A percentile compares a stretch with the other conserved stretches of the same genome.
phyloP scores from a whole-genome alignment of 2,113 vertebrate species.

The Polypterus bichir region DNA sequence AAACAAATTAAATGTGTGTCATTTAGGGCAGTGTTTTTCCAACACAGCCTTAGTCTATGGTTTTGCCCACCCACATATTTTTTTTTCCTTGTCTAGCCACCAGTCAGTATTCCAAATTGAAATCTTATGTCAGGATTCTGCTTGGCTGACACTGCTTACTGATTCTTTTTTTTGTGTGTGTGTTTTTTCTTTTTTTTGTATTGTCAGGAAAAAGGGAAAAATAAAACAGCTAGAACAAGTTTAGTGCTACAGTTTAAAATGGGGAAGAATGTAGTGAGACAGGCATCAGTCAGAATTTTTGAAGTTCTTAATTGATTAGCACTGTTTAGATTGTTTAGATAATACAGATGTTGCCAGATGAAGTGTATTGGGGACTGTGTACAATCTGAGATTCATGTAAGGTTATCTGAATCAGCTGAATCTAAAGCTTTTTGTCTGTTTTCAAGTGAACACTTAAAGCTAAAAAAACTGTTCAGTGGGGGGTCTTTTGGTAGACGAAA shows the following conservation, averaged over 20 bases:
- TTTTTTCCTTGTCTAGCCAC: not conserved
- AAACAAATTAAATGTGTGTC: not conserved
- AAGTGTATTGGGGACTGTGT: not conserved
- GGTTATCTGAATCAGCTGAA: not conserved
- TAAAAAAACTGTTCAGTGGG: constrained; percentile 26
- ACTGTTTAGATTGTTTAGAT: no score
- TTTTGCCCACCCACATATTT: not conserved
- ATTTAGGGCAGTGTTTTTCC: not conserved
- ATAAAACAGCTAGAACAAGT: no score
- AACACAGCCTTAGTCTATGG: not conserved
- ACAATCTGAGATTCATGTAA: constrained; percentile 3
- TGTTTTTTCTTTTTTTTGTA: not conserved
- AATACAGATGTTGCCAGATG: not conserved
- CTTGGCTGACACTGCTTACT: not conserved
- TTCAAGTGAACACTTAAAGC: constrained; percentile 31
- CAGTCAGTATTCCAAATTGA: not conserved
- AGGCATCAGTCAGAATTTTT: no score
- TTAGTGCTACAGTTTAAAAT: no score
- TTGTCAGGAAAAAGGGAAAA: no score
- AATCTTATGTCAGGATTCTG: not conserved
- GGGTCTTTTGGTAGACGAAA: constrained; percentile 34
- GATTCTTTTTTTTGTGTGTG: constrained; percentile 12
- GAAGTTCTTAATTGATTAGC: no score
- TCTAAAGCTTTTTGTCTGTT: constrained; percentile 7
- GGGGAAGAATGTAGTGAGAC: no score